Evolutionary conservation across 2,888 invertebrate genomes (phyloP), one percentile per base, ranked within the genome.

Genomic region (Sesamia inferens): DNA sequence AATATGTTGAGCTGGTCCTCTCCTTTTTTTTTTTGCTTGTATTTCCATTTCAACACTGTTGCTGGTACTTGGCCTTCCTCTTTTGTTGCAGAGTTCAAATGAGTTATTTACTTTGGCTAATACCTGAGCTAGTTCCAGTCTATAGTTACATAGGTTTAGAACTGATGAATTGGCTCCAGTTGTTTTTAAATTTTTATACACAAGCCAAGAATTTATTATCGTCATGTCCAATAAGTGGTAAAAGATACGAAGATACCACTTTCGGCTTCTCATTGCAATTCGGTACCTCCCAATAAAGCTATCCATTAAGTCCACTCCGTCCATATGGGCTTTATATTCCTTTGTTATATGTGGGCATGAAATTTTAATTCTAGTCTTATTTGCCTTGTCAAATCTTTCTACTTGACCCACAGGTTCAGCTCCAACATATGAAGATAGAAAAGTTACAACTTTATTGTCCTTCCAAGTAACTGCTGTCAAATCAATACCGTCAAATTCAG

Each of bases 241-340:
- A 85, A 91, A 92, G 42, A 92, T 87, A 79, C 88, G 85, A 73
- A 79, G 70, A 19, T 81, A 79, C 82, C 84, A 80, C 78, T 81
- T 85, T 57, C 81, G 74, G 58, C 77, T 77, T 76, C 74, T 84
- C 76, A 83, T 85, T 80, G 66, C 44, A 31, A 90, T 90, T 8
- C 79, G 76, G 62, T 89, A 88, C 75, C 89, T 84, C 5, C 83
- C 79, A 70, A 85, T 76, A 13, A 76, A 79, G 74, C 78, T 79
- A 57, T 83, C 88, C 85, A 89, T 81, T 0, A 90, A 66, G 5
- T 68, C 66, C 47, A 68, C 90, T 44, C 90, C 89, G 22, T 90
- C 90, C 91, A 92, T 92, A 85, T 92, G 78, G 70, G 76, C 77
- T 78, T 82, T 93, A 79, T 92, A 92, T 69, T 89, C 86, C 42